These are phyloP conservation scores for Epinotia ramella DNA, from an alignment of 2,888 invertebrate genomes.

Conservation along the genomic window DNA sequence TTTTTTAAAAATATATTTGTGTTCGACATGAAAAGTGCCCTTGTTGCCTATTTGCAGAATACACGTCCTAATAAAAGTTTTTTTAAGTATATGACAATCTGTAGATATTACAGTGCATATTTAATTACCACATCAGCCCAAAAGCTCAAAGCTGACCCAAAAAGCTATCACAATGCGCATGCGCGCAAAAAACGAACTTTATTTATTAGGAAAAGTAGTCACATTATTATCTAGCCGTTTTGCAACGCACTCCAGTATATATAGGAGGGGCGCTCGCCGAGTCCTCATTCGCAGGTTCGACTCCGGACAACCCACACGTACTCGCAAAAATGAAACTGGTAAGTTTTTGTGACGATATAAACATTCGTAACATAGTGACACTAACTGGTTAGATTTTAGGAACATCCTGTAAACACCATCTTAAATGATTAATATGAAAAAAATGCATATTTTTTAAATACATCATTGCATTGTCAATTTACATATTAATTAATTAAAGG, in stretches of 20 bases:
- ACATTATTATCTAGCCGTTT: constrained; percentile 76
- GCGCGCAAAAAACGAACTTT: constrained; percentile 38
- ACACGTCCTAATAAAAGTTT: too few relatives aligned
- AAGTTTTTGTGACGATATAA: constrained; percentile 57
- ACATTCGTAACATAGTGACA: not conserved
- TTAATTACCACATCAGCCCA: not conserved
- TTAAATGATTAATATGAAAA: not conserved
- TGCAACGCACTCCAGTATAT: constrained; percentile 74
- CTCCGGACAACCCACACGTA: constrained; percentile 67
- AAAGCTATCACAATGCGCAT: constrained; percentile 31
- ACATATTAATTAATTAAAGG: not conserved
- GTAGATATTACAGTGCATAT: not conserved
- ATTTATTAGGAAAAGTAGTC: constrained; percentile 70
- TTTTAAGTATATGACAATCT: not conserved
- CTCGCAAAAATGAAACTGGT: constrained; percentile 75
- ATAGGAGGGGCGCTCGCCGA: constrained; percentile 58
- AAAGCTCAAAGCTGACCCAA: constrained; percentile 29
- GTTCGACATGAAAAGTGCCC: too few relatives aligned
- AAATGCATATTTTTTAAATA: not conserved
- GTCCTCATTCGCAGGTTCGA: constrained; percentile 72
- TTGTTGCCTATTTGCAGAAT: too few relatives aligned
- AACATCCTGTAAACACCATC: too few relatives aligned
- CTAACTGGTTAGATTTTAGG: too few relatives aligned
- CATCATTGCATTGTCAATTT: not conserved
- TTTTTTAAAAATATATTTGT: too few relatives aligned